Percentiles rank a stretch among this genome's conserved stretches.
Evolutionary conservation across 2,888 invertebrate species (phyloP).

Genomic region (Cerceris rybyensis): DNA sequence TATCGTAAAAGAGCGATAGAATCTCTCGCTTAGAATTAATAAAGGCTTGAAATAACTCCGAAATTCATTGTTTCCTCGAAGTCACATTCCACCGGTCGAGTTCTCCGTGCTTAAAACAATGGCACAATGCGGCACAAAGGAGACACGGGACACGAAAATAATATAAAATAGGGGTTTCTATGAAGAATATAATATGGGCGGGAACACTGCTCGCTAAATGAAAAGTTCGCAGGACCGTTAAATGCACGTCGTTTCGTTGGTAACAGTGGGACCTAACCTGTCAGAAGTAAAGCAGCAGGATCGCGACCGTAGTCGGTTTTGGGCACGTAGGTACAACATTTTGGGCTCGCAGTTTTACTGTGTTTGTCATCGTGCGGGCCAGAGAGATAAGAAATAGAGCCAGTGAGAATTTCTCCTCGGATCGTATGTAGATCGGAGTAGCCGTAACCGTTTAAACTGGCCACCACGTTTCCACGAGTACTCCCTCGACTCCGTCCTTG

Average conservation of each 20-base stretch:
- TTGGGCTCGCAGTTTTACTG: conserved; percentile 46
- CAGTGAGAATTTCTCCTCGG: conserved; percentile 33
- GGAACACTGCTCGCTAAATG: background rate
- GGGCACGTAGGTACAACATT: conserved; percentile 41
- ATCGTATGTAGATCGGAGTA: conserved; percentile 49
- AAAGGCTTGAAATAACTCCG: background rate
- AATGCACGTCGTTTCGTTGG: conserved; percentile 58
- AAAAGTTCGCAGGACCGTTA: background rate
- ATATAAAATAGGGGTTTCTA: too few species aligned
- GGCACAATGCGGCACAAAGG: background rate
- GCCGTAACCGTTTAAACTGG: conserved; percentile 45
- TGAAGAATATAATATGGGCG: background rate
- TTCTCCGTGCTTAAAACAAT: too few species aligned
- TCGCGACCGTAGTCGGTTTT: conserved; percentile 55
- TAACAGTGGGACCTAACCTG: conserved; percentile 70
- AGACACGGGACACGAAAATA: too few species aligned
- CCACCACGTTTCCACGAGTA: conserved; percentile 52
- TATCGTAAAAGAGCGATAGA: background rate
- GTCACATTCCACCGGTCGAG: too few species aligned
- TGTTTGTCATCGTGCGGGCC: conserved; percentile 41
- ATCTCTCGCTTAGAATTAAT: background rate
- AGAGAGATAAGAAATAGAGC: conserved; percentile 43
- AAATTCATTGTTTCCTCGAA: too few species aligned
- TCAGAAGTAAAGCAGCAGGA: conserved; percentile 66
- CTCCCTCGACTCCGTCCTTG: conserved; percentile 55